Percentiles rank a stretch among this genome's conserved stretches.
These are phyloP conservation scores for Lasiurus cinereus DNA, from an alignment of 2,113 vertebrate species.

Conservation along the genomic window DNA sequence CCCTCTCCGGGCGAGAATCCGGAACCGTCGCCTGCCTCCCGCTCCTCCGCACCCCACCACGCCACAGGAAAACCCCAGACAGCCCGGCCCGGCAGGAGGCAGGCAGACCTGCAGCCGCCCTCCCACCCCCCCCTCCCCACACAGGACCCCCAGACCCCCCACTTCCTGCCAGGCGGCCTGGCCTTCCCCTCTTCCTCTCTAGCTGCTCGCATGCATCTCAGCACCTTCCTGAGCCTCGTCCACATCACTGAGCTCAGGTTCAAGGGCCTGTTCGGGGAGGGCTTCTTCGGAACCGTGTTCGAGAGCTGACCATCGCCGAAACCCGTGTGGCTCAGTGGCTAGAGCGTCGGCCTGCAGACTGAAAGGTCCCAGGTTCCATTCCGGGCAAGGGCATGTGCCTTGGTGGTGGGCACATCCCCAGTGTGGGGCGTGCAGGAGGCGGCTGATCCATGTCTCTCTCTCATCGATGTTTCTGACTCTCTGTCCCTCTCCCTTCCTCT, in stretches of 20 bases:
- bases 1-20: background rate
- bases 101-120: background rate
- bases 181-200: background rate
- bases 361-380: no score
- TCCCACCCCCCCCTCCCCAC: background rate
- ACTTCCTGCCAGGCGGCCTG: background rate
- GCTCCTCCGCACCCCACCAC: background rate
- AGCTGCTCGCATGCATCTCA: fast-evolving
- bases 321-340: no score
- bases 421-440: no score
- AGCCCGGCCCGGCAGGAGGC: fast-evolving
- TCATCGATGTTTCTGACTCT: no score
- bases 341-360: no score
- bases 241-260: no score
- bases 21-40: fast-evolving
- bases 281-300: background rate
- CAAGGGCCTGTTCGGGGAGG: background rate
- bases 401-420: no score
- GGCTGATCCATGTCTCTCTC: no score
- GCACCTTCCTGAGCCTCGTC: background rate
- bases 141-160: background rate
- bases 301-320: no score
- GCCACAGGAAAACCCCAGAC: background rate
- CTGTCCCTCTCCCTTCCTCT: no score
- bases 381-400: no score